Evolutionary conservation across 2,797 vertebrate species (phyloP).

Genomic region (Sebastes kiyomatsui): DNA sequence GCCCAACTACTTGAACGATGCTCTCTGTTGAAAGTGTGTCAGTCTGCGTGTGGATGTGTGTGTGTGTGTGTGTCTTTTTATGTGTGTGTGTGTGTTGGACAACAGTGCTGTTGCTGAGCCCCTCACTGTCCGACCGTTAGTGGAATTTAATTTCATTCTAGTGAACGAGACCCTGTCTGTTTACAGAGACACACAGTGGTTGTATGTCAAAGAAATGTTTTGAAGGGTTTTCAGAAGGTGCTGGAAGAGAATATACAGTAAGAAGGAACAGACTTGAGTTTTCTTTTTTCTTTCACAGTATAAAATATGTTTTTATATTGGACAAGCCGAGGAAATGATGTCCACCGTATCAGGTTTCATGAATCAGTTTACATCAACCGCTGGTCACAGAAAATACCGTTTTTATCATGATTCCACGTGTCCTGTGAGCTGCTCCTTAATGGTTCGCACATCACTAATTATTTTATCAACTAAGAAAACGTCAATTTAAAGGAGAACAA

Average conservation of each 20-base stretch:
- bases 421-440: conserved; percentile 14
- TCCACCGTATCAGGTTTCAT: conserved; percentile 26
- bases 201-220: conserved; percentile 38
- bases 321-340: conserved; percentile 36
- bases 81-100: conserved; percentile 55
- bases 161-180: conserved; percentile 32
- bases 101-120: conserved; percentile 79
- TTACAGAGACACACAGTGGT: conserved; percentile 27
- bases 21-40: conserved; percentile 73
- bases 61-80: conserved; percentile 40
- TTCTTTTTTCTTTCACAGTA: conserved; percentile 3
- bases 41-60: conserved; percentile 36
- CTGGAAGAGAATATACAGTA: conserved; percentile 26
- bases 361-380: conserved; percentile 33
- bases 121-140: conserved; percentile 52
- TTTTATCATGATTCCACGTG: conserved; percentile 12
- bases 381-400: conserved; percentile 13
- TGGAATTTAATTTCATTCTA: conserved; percentile 46
- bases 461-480: conserved; percentile 20
- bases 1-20: conserved; percentile 80
- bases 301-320: conserved; percentile 33
- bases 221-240: conserved; percentile 40
- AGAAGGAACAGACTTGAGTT: conserved; percentile 39
- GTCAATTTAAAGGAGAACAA: neutral
- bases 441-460: conserved; percentile 31